These are phyloP conservation scores for Cyclura pinguis DNA, from an alignment of 2,797 vertebrate genomes.

Conservation along the genomic window DNA sequence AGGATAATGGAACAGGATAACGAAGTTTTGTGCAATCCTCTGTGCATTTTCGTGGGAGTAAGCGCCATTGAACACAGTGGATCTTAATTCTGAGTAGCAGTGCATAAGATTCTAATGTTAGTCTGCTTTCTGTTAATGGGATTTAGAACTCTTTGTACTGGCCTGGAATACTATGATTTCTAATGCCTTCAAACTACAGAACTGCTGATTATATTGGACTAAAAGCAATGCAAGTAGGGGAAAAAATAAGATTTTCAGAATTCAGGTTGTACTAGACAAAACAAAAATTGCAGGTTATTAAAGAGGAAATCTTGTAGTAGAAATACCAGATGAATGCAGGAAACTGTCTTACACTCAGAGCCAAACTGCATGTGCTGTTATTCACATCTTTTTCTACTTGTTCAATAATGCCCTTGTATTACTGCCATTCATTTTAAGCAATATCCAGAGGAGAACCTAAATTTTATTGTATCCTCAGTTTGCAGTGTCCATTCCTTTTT, in stretches of 20 bases:
- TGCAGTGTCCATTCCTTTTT: not conserved
- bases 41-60: not conserved
- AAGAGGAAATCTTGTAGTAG: not conserved
- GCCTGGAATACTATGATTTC: conserved; percentile 14
- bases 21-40: not conserved
- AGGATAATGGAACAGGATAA: not conserved
- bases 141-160: conserved; percentile 39
- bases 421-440: not conserved
- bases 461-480: not conserved
- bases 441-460: not conserved
- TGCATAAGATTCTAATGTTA: not conserved
- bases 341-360: not conserved
- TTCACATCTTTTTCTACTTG: not conserved
- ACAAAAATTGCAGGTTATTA: not conserved
- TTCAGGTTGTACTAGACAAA: too few species aligned
- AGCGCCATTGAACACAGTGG: not conserved
- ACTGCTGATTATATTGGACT: not conserved
- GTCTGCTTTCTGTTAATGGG: conserved; percentile 15
- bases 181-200: not conserved
- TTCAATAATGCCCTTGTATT: not conserved
- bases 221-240: not conserved
- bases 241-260: too few species aligned
- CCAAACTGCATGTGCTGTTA: not conserved
- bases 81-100: too few species aligned
- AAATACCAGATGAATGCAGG: not conserved